A percentile compares a stretch with the other conserved stretches of the same genome.
These are phyloP conservation scores for Salvelinus namaycush DNA, from an alignment of 2,113 vertebrate species.

Conservation along the genomic window DNA sequence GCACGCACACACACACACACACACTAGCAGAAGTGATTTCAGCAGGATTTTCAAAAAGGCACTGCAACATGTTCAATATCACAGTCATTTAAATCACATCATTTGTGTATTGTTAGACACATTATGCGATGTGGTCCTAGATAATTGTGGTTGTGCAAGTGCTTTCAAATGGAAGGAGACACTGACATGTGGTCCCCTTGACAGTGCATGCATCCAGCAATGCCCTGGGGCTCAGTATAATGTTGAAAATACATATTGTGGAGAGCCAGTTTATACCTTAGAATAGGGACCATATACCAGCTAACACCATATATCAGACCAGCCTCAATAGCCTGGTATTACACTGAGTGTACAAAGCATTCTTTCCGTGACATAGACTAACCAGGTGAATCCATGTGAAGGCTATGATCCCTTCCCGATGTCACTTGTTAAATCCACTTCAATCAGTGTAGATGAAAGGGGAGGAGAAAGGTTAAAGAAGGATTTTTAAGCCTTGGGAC, in stretches of 20 bases:
- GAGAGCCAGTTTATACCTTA: not conserved
- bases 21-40: conserved; percentile 24
- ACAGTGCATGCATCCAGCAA: not conserved
- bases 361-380: no score
- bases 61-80: not conserved
- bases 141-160: not conserved
- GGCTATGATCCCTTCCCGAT: no score
- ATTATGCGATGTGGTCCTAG: not conserved
- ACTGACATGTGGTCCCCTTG: not conserved
- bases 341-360: no score
- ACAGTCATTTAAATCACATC: not conserved
- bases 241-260: not conserved
- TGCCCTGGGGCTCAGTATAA: not conserved
- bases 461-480: no score
- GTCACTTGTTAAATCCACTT: no score
- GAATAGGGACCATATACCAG: not conserved
- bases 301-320: no score
- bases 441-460: no score
- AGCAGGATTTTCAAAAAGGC: conserved; percentile 2
- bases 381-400: no score
- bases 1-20: not conserved
- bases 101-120: not conserved
- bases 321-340: no score
- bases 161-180: not conserved
- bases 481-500: no score